Base-by-base conservation (phyloP, 2,113 vertebrate species). In the Chloroceryle aenea region DNA sequence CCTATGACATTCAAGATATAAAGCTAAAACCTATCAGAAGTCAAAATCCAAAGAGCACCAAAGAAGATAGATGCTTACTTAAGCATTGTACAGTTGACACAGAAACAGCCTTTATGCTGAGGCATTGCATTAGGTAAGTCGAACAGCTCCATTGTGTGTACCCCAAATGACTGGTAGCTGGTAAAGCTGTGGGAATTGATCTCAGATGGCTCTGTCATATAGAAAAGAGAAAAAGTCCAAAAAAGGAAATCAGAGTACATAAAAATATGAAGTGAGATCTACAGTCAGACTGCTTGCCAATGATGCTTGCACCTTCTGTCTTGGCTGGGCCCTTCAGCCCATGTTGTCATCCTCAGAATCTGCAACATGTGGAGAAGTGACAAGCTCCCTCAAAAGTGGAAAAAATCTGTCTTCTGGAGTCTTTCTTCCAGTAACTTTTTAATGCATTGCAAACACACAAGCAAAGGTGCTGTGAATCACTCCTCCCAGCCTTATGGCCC, bases 31-130 rank as follows among this genome's bases (percentile, higher is more conserved):
- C 29, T 56, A 20, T 6, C 61, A 76, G 26, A 69, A 95, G 40
- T 55, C 81, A 94, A 95, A 95, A 85, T 96, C 87, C 87, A 93
- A 89, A 90, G 90, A 86, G 6, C 87, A 89, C 21, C 43, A 67
- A 45, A 5, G 66, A 47, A 63, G 21, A 59, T 21, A 63, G 4
- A n/a, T 61, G 43, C 21, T 94, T 84, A 32, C 48, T 58, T 58
- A 63, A 80, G n/a, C 27, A 32, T 10, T 47, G 14, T 42, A 21
- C 26, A 36, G 53, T 8, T 17, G 20, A 52, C 0, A 20, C 18
- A 76, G 67, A 56, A 66, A 71, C 6, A 15, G 36, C 15, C 76
- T 67, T 64, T 58, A 56, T 0, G 3, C 14, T 52, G 64, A 87
- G 38, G 32, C 12, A 38, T 50, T 79, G 56, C 26, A 38, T 38